Percentiles rank a stretch among this genome's conserved stretches.
These are phyloP conservation scores for Teleiodes luculella DNA, from an alignment of 2,888 invertebrate species.

Conservation along the genomic window DNA sequence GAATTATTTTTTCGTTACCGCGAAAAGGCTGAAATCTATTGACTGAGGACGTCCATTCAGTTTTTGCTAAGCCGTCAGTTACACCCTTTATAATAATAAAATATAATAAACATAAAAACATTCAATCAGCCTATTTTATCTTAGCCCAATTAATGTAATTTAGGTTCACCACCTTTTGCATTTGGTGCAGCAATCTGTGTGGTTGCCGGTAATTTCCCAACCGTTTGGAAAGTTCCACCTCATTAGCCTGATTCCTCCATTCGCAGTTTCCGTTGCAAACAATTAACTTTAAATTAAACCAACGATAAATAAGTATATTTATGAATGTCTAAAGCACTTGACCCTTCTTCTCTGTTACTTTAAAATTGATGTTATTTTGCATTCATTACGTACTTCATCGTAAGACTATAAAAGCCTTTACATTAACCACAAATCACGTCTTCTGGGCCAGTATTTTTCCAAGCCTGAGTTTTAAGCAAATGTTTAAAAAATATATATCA, in stretches of 20 bases:
- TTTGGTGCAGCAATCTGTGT: not conserved
- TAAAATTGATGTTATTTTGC: constrained; percentile 1
- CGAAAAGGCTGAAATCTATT: too few species aligned
- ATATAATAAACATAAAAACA: too few species aligned
- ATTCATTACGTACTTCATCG: constrained; percentile 9
- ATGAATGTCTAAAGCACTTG: not conserved
- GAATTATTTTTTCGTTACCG: too few species aligned
- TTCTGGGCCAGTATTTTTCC: too few species aligned
- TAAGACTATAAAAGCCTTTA: too few species aligned
- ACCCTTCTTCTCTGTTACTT: not conserved
- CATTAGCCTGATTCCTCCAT: constrained; percentile 16
- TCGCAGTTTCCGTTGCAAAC: constrained; percentile 5
- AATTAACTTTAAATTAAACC: constrained; percentile 6
- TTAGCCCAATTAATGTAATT: not conserved
- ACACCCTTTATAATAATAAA: too few species aligned
- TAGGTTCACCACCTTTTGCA: not conserved
- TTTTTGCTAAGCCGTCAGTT: too few species aligned
- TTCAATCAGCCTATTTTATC: not conserved
- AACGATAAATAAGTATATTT: constrained; percentile 6
- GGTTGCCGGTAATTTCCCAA: constrained; percentile 16
- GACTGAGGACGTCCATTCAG: too few species aligned
- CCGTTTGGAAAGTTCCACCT: constrained; percentile 24
- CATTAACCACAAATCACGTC: too few species aligned
- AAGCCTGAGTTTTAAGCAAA: too few species aligned
- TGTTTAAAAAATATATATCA: too few species aligned